phyloP scores from a whole-genome alignment of 1,140 invertebrate genomes.

The Danaus melanippus region DNA sequence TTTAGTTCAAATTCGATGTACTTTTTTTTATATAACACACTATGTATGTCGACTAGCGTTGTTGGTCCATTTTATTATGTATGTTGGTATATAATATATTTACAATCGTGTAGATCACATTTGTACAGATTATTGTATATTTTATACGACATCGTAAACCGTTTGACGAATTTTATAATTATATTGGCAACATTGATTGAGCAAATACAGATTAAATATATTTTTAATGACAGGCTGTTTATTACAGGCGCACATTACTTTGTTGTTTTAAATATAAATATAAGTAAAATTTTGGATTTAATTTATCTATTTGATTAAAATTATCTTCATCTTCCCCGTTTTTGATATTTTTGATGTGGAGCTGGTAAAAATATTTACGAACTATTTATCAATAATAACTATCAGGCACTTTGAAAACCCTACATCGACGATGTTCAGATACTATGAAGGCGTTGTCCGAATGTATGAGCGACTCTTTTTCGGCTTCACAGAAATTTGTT shows the following conservation, averaged over 20 bases:
- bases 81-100: slow-evolving; percentile 6
- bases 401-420: slow-evolving; percentile 36
- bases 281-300: slow-evolving; percentile 1
- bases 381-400: slow-evolving; percentile 23
- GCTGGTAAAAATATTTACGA: slow-evolving; percentile 2
- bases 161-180: not conserved
- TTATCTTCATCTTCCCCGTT: not conserved
- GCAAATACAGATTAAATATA: too few relatives aligned
- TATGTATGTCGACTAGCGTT: slow-evolving; percentile 23
- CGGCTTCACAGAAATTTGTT: slow-evolving; percentile 34
- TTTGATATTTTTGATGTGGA: not conserved
- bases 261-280: slow-evolving; percentile 2
- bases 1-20: slow-evolving; percentile 9
- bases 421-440: slow-evolving; percentile 45
- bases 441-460: slow-evolving; percentile 56
- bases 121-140: slow-evolving; percentile 3
- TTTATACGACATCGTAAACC: slow-evolving; percentile 1
- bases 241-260: too few relatives aligned
- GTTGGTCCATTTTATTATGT: slow-evolving; percentile 4
- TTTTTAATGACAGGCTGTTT: too few relatives aligned
- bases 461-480: slow-evolving; percentile 48
- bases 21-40: not conserved
- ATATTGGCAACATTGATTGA: too few relatives aligned
- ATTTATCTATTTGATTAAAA: slow-evolving; percentile 7
- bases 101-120: slow-evolving; percentile 4